Evolutionary conservation across 2,797 vertebrate genomes (phyloP).

Genomic region (Sebastes kiyomatsui): DNA sequence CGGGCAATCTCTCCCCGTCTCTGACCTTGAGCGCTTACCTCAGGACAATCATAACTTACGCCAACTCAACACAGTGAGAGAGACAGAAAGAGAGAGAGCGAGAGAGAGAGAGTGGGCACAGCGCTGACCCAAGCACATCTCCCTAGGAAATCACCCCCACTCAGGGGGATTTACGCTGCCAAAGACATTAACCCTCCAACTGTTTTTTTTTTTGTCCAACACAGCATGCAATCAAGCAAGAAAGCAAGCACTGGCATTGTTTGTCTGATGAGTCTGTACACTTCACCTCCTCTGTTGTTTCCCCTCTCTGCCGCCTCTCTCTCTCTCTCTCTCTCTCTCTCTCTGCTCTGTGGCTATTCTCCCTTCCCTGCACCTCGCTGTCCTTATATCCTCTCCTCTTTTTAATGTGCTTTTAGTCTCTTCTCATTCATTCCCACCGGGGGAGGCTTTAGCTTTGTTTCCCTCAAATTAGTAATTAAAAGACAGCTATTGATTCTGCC

Average conservation of each 20-base stretch:
- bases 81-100: constrained; percentile 19
- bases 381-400: background rate
- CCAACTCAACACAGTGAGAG: constrained; percentile 55
- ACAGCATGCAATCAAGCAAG: constrained; percentile 67
- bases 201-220: constrained; percentile 55
- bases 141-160: constrained; percentile 64
- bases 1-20: constrained; percentile 55
- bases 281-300: constrained; percentile 2
- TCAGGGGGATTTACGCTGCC: constrained; percentile 63
- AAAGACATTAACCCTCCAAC: constrained; percentile 75
- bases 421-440: background rate
- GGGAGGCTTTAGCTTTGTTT: constrained; percentile 52
- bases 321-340: background rate
- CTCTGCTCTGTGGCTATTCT: background rate
- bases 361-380: background rate
- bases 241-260: constrained; percentile 59
- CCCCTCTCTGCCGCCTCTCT: background rate
- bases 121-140: constrained; percentile 80
- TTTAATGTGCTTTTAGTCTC: background rate
- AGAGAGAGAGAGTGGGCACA: constrained; percentile 35
- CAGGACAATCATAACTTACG: constrained; percentile 59
- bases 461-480: constrained; percentile 59
- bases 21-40: constrained; percentile 76
- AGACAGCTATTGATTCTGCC: constrained; percentile 31
- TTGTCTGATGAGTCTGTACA: constrained; percentile 57